Conservation (phyloP, 2,888 invertebrate genomes). For the Syrista parreyssii region DNA sequence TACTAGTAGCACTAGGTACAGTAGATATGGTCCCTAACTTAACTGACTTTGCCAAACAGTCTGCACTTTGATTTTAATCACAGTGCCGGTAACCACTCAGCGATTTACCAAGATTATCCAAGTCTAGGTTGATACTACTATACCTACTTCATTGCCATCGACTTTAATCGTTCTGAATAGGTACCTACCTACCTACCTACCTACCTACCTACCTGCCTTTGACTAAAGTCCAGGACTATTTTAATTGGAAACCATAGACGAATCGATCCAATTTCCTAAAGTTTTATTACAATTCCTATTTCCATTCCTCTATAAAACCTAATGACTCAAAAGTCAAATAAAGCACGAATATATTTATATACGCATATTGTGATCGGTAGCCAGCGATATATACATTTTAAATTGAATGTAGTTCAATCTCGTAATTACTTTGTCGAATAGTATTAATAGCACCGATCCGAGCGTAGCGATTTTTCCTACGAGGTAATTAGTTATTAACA, state of each 20-base stretch:
- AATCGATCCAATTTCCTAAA: no score
- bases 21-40: constrained; percentile 7
- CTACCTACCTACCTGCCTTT: background rate
- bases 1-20: constrained; percentile 23
- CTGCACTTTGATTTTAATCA: constrained; percentile 31
- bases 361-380: no score
- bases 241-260: background rate
- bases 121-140: background rate
- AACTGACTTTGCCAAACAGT: constrained; percentile 31
- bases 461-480: no score
- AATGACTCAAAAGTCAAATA: no score
- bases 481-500: no score
- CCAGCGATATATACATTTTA: no score
- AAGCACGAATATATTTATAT: no score
- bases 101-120: background rate
- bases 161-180: background rate
- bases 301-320: no score
- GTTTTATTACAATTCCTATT: no score
- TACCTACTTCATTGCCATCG: background rate
- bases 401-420: no score
- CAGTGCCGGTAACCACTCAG: constrained; percentile 19
- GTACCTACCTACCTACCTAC: background rate
- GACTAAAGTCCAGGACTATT: background rate
- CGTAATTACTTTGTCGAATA: no score
- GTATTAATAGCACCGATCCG: no score